Base-by-base conservation (phyloP, 1,140 invertebrate genomes). In the Trissolcus basalis region DNA sequence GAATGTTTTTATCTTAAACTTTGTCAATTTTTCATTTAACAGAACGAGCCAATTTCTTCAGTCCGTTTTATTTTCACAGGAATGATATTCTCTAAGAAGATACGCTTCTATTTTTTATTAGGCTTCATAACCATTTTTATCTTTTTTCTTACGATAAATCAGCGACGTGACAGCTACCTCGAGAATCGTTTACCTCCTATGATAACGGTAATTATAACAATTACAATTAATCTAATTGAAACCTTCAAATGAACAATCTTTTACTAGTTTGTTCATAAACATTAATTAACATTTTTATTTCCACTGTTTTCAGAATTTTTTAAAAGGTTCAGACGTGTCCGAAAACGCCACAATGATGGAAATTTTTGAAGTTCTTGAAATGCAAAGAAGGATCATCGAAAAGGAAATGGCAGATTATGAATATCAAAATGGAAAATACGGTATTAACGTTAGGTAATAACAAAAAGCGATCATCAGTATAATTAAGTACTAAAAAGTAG, bases 391-490 rank as follows among this genome's bases (percentile, higher is more conserved):
- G 32, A 81, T 88, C 16, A 90, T 93, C 41, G 84, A 86, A 32
- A 82, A 82, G 49, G 91, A 92, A 80, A 91, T 93, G 90, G 81
- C 87, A 41, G 90, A 90, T 78, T 93, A 92, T 73, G 84, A 88
- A 35, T 93, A 92, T 83, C 90, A 90, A 2, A 83, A 87, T 49
- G 91, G 91, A 61, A 87, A 82, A 79, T 89, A 88, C 69, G 88
- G 88, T 36, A 74, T 89, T 11, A 89, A 89, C 36, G 88, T 89
- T 1, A 89, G 36, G n/a, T 39, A 39, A n/a, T n/a, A n/a, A n/a
- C n/a, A n/a, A n/a, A n/a, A n/a, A n/a, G n/a, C n/a, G n/a, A n/a
- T n/a, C n/a, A n/a, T n/a, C n/a, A n/a, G n/a, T n/a, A n/a, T n/a
- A n/a, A n/a, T n/a, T n/a, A n/a, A n/a, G n/a, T n/a, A n/a, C n/a